Evolutionary conservation across 1,140 invertebrate species (phyloP).

Genomic region (Leptestheria dahalacensis): DNA sequence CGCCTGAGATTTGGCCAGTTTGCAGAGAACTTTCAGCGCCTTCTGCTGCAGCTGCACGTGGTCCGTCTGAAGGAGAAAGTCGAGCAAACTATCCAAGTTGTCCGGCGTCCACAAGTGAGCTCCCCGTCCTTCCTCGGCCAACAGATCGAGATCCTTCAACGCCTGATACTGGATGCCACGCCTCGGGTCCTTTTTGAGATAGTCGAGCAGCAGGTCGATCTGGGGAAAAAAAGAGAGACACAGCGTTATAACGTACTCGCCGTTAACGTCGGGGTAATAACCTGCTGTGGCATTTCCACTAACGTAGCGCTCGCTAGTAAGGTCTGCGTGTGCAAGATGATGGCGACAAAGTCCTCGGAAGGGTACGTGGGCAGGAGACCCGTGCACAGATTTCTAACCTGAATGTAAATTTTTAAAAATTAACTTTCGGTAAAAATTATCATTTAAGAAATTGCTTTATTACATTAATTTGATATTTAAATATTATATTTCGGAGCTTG

Average conservation of each 20-base stretch:
- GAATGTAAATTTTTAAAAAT: slow-evolving; percentile 9
- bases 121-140: slow-evolving; percentile 46
- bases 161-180: slow-evolving; percentile 54
- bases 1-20: slow-evolving; percentile 36
- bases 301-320: slow-evolving; percentile 74
- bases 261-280: too few species aligned
- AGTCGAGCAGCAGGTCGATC: slow-evolving; percentile 39
- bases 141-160: slow-evolving; percentile 51
- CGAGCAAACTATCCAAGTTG: slow-evolving; percentile 45
- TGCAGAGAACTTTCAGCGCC: slow-evolving; percentile 32
- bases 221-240: slow-evolving; percentile 23
- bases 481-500: too few species aligned
- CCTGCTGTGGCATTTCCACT: slow-evolving; percentile 77
- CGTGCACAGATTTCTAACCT: slow-evolving; percentile 57
- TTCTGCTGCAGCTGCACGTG: slow-evolving; percentile 26
- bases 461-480: background rate
- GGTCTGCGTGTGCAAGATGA: slow-evolving; percentile 73
- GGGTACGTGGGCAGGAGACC: slow-evolving; percentile 74
- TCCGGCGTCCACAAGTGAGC: slow-evolving; percentile 66
- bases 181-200: slow-evolving; percentile 44
- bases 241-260: too few species aligned
- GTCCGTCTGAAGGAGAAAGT: slow-evolving; percentile 31
- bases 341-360: slow-evolving; percentile 62
- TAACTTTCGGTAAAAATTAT: too few species aligned
- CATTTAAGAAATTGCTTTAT: too few species aligned